These are phyloP conservation scores for Cantharis flavilabris DNA, from an alignment of 2,888 invertebrate species.

Conservation along the genomic window DNA sequence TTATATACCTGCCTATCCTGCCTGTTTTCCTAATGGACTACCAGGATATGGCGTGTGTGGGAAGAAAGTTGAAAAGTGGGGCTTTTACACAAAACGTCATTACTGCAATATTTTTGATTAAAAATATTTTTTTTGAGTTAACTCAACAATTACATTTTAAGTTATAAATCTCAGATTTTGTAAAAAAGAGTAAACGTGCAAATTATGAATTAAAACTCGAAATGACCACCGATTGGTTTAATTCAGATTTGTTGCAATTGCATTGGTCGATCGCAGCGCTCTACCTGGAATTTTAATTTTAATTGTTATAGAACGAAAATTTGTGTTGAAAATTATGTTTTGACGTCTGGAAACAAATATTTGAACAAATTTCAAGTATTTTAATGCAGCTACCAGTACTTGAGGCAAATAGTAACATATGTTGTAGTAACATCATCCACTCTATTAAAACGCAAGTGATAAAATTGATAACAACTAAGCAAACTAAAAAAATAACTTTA, in stretches of 20 bases:
- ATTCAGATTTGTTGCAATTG: background rate
- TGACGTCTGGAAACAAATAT: background rate
- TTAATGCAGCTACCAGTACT: slow-evolving; percentile 13
- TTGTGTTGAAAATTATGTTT: background rate
- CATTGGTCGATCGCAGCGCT: background rate
- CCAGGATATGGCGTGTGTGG: slow-evolving; percentile 18
- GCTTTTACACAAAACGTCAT: background rate
- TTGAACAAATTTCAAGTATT: slow-evolving; percentile 2
- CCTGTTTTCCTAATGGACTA: slow-evolving; percentile 16
- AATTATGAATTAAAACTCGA: background rate
- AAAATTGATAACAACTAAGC: background rate
- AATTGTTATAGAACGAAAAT: background rate
- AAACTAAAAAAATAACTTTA: background rate
- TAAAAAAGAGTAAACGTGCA: background rate
- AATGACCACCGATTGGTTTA: background rate
- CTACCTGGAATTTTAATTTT: background rate
- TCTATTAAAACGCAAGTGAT: background rate
- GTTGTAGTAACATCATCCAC: slow-evolving; percentile 9
- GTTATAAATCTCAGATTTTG: too few relatives aligned
- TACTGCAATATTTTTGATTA: background rate
- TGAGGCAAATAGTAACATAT: slow-evolving; percentile 11
- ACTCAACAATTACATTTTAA: too few relatives aligned
- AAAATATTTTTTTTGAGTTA: background rate
- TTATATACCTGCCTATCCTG: slow-evolving; percentile 22
- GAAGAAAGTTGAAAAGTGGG: slow-evolving; percentile 12